Percentiles rank a stretch among this genome's conserved stretches.
These are phyloP conservation scores for Mnemiopsis leidyi DNA, from an alignment of 37 sponge, comb jelly and placozoan genomes.

Conservation along the genomic window DNA sequence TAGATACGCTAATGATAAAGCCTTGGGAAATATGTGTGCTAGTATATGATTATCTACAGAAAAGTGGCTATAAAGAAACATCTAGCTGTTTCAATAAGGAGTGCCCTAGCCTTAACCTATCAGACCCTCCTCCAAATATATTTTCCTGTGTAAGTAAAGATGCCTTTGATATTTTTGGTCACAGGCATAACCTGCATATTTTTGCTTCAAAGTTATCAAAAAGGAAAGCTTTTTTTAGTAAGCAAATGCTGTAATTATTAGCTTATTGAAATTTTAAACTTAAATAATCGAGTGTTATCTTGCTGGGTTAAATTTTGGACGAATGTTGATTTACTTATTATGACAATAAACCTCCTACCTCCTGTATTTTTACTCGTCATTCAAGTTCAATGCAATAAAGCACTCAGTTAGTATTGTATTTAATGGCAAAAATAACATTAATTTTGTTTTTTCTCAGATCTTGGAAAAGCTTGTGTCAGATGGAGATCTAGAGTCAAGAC, in stretches of 20 bases:
- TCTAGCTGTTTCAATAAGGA: not conserved
- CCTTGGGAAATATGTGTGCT: constrained; percentile 35
- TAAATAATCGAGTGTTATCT: too few relatives aligned
- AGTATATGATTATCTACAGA: constrained; percentile 11
- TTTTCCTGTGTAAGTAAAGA: constrained; percentile 27
- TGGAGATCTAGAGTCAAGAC: constrained; percentile 31
- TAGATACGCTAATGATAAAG: too few relatives aligned
- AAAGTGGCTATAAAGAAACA: constrained; percentile 11
- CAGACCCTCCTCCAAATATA: constrained; percentile 2
- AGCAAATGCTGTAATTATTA: too few relatives aligned
- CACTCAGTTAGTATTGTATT: too few relatives aligned
- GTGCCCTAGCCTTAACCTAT: not conserved
- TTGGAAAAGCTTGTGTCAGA: not conserved
- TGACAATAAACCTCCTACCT: not conserved
- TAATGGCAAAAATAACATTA: not conserved
- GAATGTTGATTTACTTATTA: too few relatives aligned
- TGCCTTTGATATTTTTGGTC: not conserved
- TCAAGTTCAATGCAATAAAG: too few relatives aligned
- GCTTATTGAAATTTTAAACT: too few relatives aligned
- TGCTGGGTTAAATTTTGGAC: too few relatives aligned
- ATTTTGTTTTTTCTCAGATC: not conserved
- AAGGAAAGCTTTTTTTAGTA: too few relatives aligned
- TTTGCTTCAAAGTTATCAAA: too few relatives aligned
- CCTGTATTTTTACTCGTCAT: too few relatives aligned
- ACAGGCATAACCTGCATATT: not conserved